Conservation (phyloP, 2,888 invertebrate species). For the Drosophila peninsularis region DNA sequence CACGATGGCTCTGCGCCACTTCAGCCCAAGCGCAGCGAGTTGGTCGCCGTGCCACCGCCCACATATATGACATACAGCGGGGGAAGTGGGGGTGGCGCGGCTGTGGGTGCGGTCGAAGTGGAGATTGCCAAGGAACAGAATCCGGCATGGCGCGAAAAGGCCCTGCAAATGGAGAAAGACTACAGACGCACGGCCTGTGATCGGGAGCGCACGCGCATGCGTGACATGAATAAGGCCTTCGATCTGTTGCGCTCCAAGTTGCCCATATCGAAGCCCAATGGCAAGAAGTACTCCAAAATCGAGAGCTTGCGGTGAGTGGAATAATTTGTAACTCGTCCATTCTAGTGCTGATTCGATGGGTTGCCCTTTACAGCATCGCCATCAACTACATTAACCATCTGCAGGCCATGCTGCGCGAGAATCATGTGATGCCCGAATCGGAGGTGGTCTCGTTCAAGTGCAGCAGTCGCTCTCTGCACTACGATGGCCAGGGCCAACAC, state of each 20-base stretch:
- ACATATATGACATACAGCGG: slow-evolving; percentile 71
- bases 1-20: slow-evolving; percentile 36
- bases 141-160: slow-evolving; percentile 87
- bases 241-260: slow-evolving; percentile 90
- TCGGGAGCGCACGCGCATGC: slow-evolving; percentile 92
- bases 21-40: slow-evolving; percentile 59
- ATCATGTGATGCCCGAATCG: slow-evolving; percentile 48
- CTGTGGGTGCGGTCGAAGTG: slow-evolving; percentile 61
- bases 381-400: slow-evolving; percentile 91
- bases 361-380: slow-evolving; percentile 86
- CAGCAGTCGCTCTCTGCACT: slow-evolving; percentile 35
- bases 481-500: slow-evolving; percentile 42
- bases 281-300: slow-evolving; percentile 94
- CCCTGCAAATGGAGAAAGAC: slow-evolving; percentile 88
- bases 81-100: slow-evolving; percentile 9
- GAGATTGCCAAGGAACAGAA: slow-evolving; percentile 80
- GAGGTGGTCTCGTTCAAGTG: slow-evolving; percentile 51
- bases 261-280: slow-evolving; percentile 91
- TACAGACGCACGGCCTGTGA: slow-evolving; percentile 94
- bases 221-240: slow-evolving; percentile 94
- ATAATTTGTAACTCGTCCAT: neutral
- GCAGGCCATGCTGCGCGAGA: slow-evolving; percentile 85
- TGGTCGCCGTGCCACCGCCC: slow-evolving; percentile 75
- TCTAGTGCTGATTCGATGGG: neutral
- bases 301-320: slow-evolving; percentile 89